These are phyloP conservation scores for Eilema depressum DNA, from an alignment of 2,888 invertebrate species.

Conservation along the genomic window DNA sequence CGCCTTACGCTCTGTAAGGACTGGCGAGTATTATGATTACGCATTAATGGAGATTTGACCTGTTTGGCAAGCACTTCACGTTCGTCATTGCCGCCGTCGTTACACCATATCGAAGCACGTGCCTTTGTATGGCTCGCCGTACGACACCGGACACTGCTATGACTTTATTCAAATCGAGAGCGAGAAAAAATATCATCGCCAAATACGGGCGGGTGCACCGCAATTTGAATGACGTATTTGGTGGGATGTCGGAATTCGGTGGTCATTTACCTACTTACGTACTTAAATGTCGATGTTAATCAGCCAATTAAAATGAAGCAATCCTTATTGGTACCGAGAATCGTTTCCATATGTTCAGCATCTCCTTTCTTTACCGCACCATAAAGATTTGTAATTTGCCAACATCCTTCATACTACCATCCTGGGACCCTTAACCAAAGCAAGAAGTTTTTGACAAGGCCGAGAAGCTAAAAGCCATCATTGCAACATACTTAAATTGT, in stretches of 20 bases:
- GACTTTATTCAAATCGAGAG: constrained; percentile 74
- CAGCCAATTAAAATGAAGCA: constrained; percentile 43
- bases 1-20: constrained; percentile 64
- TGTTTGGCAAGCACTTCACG: constrained; percentile 64
- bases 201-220: constrained; percentile 59
- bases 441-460: neutral
- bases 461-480: neutral
- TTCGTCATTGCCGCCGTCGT: constrained; percentile 69
- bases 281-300: constrained; percentile 40
- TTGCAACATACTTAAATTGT: neutral
- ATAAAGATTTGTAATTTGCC: neutral
- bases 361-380: neutral
- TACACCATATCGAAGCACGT: constrained; percentile 69
- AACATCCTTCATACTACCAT: neutral
- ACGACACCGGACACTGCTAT: constrained; percentile 73
- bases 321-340: constrained; percentile 24
- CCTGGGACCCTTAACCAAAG: neutral
- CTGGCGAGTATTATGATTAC: constrained; percentile 66
- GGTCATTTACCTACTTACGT: constrained; percentile 57
- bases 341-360: constrained; percentile 1
- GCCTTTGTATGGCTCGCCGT: constrained; percentile 67
- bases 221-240: constrained; percentile 74
- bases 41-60: constrained; percentile 66
- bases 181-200: constrained; percentile 63
- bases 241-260: constrained; percentile 64